These are phyloP conservation scores for Diarsia mendica DNA, from an alignment of 2,888 invertebrate species.

Conservation along the genomic window DNA sequence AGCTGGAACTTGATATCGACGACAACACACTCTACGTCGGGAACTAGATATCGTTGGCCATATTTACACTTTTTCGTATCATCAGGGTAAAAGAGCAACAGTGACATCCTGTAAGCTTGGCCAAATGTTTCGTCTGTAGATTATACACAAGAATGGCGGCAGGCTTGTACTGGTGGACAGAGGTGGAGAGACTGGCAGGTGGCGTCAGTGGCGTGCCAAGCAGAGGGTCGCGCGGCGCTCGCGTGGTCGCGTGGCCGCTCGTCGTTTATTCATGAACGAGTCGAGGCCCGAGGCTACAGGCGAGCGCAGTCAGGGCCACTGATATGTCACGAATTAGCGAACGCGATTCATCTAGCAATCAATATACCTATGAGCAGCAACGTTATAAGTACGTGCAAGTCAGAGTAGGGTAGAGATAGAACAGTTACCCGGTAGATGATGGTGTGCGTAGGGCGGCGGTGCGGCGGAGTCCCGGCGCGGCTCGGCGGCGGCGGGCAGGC, in stretches of 20 bases:
- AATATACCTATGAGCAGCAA: conserved; percentile 2
- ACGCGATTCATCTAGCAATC: background rate
- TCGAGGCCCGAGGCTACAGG: background rate
- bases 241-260: conserved; percentile 30
- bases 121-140: background rate
- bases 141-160: background rate
- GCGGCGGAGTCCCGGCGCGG: conserved; percentile 76
- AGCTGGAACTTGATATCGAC: background rate
- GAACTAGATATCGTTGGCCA: background rate
- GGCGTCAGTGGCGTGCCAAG: background rate
- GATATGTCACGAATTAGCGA: background rate
- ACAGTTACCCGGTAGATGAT: conserved; percentile 14
- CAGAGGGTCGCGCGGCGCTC: background rate
- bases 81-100: background rate
- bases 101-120: background rate
- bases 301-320: conserved; percentile 6
- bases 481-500: conserved; percentile 84
- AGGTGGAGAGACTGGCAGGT: no score
- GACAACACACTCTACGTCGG: background rate
- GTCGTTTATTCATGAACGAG: conserved; percentile 20
- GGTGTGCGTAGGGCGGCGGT: conserved; percentile 66
- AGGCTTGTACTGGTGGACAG: background rate
- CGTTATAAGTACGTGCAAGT: background rate
- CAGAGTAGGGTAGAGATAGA: background rate
- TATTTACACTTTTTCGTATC: background rate